These are phyloP conservation scores for Drosophila triauraria DNA, from an alignment of 1,140 invertebrate species.

Conservation along the genomic window DNA sequence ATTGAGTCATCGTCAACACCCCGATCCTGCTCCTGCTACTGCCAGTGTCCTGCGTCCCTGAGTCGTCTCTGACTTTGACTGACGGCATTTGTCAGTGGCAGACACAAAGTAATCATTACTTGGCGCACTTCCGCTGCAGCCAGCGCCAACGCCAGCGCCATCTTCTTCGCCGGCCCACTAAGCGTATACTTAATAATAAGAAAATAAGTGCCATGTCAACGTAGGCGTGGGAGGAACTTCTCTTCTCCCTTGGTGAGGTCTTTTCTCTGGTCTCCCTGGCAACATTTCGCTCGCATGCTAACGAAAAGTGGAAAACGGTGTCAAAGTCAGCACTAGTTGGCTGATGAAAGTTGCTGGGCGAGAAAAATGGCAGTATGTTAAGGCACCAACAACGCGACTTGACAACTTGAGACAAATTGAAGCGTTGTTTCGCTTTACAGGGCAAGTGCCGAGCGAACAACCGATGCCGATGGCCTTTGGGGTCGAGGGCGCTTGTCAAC, in stretches of 20 bases:
- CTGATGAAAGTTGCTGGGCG: constrained; percentile 40
- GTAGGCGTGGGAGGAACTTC: constrained; percentile 18
- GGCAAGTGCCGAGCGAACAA: not conserved
- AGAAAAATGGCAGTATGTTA: constrained; percentile 42
- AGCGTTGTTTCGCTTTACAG: constrained; percentile 56
- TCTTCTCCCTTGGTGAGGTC: not conserved
- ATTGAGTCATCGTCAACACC: constrained; percentile 47
- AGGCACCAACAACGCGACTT: constrained; percentile 51
- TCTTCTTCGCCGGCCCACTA: constrained; percentile 43
- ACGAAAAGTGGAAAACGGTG: constrained; percentile 82
- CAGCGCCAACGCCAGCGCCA: not conserved
- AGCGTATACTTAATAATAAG: constrained; percentile 84
- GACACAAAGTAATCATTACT: constrained; percentile 83
- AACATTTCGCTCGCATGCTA: constrained; percentile 51
- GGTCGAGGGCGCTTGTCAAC: constrained; percentile 36
- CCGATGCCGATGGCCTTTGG: constrained; percentile 28
- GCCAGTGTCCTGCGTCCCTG: constrained; percentile 10
- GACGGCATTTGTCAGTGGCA: constrained; percentile 80
- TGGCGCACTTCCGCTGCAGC: constrained; percentile 46
- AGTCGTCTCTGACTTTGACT: constrained; percentile 73
- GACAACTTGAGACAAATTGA: constrained; percentile 81
- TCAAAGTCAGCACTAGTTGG: constrained; percentile 66
- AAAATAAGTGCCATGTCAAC: constrained; percentile 80
- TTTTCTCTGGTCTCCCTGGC: not conserved
- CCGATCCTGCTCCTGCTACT: constrained; percentile 3